Conservation (phyloP, 2,888 invertebrate species). For the Melanargia galathea region DNA sequence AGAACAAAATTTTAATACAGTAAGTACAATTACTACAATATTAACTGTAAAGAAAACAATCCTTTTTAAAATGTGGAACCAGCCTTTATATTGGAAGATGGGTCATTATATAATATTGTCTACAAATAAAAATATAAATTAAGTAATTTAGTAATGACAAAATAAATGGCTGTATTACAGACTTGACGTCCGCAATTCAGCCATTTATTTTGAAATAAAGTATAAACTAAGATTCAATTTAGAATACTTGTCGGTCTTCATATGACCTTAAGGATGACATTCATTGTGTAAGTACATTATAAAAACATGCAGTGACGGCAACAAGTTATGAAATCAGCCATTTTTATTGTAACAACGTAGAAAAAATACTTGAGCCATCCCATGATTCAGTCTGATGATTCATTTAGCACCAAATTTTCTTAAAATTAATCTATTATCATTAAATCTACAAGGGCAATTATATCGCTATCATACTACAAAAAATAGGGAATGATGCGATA, state of each 20-base stretch:
- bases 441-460: slow-evolving; percentile 55
- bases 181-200: not conserved
- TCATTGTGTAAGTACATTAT: slow-evolving; percentile 18
- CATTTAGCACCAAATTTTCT: slow-evolving; percentile 72
- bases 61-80: not conserved
- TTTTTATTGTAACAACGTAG: slow-evolving; percentile 7
- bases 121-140: too few species aligned
- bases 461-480: slow-evolving; percentile 66
- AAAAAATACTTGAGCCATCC: slow-evolving; percentile 65
- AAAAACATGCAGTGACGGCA: slow-evolving; percentile 41
- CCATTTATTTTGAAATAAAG: not conserved
- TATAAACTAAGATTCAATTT: slow-evolving; percentile 17
- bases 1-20: not conserved
- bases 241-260: slow-evolving; percentile 10
- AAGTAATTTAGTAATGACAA: too few species aligned
- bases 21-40: not conserved
- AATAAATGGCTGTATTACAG: too few species aligned
- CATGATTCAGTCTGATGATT: slow-evolving; percentile 67
- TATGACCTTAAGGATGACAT: not conserved
- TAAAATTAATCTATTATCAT: slow-evolving; percentile 54
- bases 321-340: slow-evolving; percentile 43
- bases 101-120: not conserved
- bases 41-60: not conserved
- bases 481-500: slow-evolving; percentile 77
- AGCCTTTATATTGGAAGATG: not conserved